A percentile compares a stretch with the other conserved stretches of the same genome.
phyloP scores from a whole-genome alignment of 2,797 vertebrate species.

The Rhynchonycteris naso region DNA sequence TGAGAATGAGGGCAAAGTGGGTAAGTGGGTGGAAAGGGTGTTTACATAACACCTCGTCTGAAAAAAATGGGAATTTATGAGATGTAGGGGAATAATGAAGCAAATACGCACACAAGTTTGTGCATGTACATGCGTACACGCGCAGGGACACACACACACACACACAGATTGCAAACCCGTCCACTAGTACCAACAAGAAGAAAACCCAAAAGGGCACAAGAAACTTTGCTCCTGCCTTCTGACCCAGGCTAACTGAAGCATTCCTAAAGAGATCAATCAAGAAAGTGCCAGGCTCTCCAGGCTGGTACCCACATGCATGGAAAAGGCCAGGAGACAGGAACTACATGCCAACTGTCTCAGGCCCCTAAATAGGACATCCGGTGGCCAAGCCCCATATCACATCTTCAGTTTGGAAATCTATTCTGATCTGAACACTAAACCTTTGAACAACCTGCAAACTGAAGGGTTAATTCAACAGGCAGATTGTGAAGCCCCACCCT shows the following conservation, averaged over 20 bases:
- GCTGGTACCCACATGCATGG: background rate
- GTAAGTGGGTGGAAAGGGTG: background rate
- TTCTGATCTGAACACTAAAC: background rate
- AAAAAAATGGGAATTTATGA: background rate
- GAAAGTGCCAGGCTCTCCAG: conserved; percentile 53
- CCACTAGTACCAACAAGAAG: conserved; percentile 24
- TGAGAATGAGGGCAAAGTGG: background rate
- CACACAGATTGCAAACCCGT: background rate
- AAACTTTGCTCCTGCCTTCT: conserved; percentile 64
- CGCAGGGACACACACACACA: too few species aligned
- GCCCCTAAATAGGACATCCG: background rate
- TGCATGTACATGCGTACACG: accelerated
- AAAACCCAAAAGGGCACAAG: conserved; percentile 61
- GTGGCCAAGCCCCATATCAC: background rate
- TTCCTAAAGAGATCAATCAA: conserved; percentile 61
- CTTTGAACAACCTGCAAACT: background rate
- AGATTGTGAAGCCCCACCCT: background rate
- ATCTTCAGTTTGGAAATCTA: background rate
- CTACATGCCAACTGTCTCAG: accelerated
- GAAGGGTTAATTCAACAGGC: background rate
- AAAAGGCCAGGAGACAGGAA: background rate
- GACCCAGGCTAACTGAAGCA: conserved; percentile 67
- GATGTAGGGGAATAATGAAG: background rate
- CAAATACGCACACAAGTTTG: background rate
- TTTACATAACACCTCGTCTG: background rate